Evolutionary conservation across 2,113 vertebrate species (phyloP).

Genomic region (Gnathonemus longibarbis): DNA sequence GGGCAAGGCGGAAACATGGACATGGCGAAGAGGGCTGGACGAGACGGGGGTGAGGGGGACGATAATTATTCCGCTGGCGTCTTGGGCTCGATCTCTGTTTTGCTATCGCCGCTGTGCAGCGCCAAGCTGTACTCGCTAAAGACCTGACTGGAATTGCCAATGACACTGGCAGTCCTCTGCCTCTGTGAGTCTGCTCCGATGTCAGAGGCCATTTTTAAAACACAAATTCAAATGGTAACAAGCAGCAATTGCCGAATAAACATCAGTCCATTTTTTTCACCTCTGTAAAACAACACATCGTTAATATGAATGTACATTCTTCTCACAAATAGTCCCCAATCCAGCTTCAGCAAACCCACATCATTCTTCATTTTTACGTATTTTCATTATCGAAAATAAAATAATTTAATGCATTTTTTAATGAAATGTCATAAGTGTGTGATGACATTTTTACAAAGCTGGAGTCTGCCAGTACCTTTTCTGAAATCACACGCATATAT

Average conservation of each 20-base stretch:
- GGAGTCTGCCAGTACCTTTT: not conserved
- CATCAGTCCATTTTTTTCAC: not conserved
- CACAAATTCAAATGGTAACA: conserved; percentile 23
- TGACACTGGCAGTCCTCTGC: conserved; percentile 54
- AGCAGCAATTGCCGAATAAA: not conserved
- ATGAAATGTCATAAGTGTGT: not conserved
- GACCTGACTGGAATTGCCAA: conserved; percentile 65
- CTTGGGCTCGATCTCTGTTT: conserved; percentile 45
- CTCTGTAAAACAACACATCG: not conserved
- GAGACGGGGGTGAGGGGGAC: conserved; percentile 13
- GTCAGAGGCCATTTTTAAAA: conserved; percentile 49
- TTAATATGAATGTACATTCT: not conserved
- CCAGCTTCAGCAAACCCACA: not conserved
- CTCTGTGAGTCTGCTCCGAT: conserved; percentile 47
- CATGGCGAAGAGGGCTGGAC: not conserved
- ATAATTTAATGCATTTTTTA: not conserved
- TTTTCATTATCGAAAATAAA: not conserved
- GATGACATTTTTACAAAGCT: not conserved
- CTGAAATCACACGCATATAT: not conserved
- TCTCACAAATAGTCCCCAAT: not conserved
- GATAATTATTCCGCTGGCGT: conserved; percentile 59
- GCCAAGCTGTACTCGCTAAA: conserved; percentile 50
- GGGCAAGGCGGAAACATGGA: conserved; percentile 23
- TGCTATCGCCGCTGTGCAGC: conserved; percentile 61
- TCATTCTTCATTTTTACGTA: not conserved